Evolutionary conservation across 2,888 invertebrate species (phyloP), one percentile per base, ranked within the genome.

Genomic region (Steinernema carpocapsae): DNA sequence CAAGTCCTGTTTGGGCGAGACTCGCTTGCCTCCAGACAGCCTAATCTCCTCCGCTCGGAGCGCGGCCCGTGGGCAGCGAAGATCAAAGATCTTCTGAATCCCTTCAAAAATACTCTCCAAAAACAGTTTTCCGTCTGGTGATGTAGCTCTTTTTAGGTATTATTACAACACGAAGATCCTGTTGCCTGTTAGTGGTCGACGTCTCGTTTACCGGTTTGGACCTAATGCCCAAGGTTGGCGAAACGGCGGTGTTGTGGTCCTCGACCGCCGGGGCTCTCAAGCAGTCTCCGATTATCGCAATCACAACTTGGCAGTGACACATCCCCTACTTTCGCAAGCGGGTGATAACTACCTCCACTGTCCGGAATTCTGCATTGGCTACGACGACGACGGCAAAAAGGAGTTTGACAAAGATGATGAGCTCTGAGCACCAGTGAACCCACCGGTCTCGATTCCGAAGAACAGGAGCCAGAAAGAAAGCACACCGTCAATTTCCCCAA

Each of bases 141-240:
- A 43, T 24, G 26, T 43, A 26, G 52, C 71, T 42, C 22, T 43
- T 87, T 81, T 43, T 83, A 91, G 93, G 88, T 93, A 93, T 88
- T 93, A 93, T 88, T 93, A 93, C 89, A 91, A 92, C 86, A 92
- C 92, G 84, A 89, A 91, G 80, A 92, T 93, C 26, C 91, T 93
- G 74, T 91, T 91, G 72, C 92, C 93, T 2, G 93, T 93, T 12
- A 91, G 92, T 75, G 92, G 92, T 14, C 91, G 92, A 52, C 91
- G 93, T 72, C 90, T 93, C 78, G 93, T 93, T 71, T 93, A 93
- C 89, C 92, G 93, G 88, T 93, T 93, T 88, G 93, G 93, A 0
- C 92, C 91, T 77, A 93, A 92, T 79, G 93, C 93, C 0, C 92
- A 92, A 32, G 92, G 92, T 80, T 93, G 93, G 92, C 91, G 91